Conservation (phyloP, 1,140 invertebrate genomes). For the Tyrophagus putrescentiae region DNA sequence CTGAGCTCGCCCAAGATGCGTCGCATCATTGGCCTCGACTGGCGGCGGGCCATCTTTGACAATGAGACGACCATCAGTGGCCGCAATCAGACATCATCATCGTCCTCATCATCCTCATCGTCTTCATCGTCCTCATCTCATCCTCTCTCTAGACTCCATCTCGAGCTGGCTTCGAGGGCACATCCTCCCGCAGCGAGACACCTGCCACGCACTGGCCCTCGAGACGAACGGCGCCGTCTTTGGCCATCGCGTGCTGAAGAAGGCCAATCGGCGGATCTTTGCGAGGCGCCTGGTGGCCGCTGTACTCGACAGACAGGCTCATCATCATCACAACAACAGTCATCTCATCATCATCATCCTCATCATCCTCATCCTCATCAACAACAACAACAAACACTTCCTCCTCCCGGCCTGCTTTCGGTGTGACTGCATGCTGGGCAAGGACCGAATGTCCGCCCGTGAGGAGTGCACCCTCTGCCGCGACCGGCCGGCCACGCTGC, state of each 20-base stretch:
- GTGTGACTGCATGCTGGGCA: slow-evolving; percentile 11
- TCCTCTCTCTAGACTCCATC: neutral
- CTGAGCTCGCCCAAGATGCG: neutral
- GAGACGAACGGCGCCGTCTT: slow-evolving; percentile 21
- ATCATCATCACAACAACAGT: neutral
- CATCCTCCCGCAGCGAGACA: slow-evolving; percentile 6
- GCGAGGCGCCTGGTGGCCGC: neutral
- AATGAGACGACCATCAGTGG: neutral
- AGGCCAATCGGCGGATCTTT: slow-evolving; percentile 16
- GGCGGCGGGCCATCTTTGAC: slow-evolving; percentile 5
- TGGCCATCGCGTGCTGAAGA: slow-evolving; percentile 1
- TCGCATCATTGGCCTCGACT: slow-evolving; percentile 7
- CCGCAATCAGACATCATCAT: neutral
- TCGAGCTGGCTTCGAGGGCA: neutral
- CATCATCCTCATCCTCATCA: neutral
- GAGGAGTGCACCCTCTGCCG: slow-evolving; percentile 3
- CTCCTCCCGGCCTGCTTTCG: slow-evolving; percentile 1
- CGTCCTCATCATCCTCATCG: neutral
- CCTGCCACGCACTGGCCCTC: slow-evolving; percentile 16
- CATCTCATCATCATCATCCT: neutral
- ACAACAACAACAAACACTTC: neutral
- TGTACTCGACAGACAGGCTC: no score
- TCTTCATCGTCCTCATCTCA: neutral
- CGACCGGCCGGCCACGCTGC: neutral
- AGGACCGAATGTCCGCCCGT: neutral